Base-by-base conservation (phyloP, 2,888 invertebrate species). In the Leptinotarsa peninsularis region DNA sequence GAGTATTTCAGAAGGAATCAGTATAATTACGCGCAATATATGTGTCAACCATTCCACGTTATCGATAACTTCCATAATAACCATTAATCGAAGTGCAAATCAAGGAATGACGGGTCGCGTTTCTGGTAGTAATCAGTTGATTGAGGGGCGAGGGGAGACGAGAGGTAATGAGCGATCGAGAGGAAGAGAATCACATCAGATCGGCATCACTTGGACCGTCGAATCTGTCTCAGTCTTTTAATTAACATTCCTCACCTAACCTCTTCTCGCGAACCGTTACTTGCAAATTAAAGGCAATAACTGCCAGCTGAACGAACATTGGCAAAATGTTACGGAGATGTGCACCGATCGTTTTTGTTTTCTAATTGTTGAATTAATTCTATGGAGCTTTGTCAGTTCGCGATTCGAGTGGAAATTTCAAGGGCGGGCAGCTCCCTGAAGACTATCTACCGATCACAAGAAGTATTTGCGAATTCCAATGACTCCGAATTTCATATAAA, bases 281-380 rank as follows among this genome's bases (percentile, higher is more conserved):
- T 85, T 87, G 86, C 88, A 88, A 88, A 88, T 88, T 88, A 88
- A 87, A 88, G 88, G 87, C 88, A 88, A 88, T 88, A 88, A 86
- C 86, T 87, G 87, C 87, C 87, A 87, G 85, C 52, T 27, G 86
- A 85, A 77, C 83, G 86, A 85, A 83, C 84, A 84, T 85, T 82
- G 85, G 84, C 84, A 84, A 85, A 85, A 84, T 83, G 84, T 84
- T 83, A 85, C 85, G 83, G 77, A 83, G 83, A 84, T 83, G 84
- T 83, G 83, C 81, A 82, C 82, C 83, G 84, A 83, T 83, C 86
- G 87, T 88, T 87, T 87, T 88, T 88, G 87, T 88, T 88, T 87
- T 86, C 86, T 87, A 87, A 88, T 87, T 87, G 87, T 88, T 86
- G 87, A 87, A 88, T 88, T 88, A 87, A 87, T 87, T 87, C 85